Conservation (phyloP, 1,140 invertebrate species). For the Metopolophium dirhodum region DNA sequence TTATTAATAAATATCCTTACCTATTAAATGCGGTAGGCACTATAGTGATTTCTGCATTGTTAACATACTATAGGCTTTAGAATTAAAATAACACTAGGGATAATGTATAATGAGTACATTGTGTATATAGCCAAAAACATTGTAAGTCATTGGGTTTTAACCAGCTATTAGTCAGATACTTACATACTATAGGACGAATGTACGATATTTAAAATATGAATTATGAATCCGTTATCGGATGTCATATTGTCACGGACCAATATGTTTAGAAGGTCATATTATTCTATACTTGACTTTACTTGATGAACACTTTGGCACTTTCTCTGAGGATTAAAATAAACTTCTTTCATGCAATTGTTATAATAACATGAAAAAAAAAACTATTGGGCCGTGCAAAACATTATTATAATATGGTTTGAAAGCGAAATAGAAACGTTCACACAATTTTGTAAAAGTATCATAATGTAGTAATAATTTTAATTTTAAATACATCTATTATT, state of each 20-base stretch:
- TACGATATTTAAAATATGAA: background rate
- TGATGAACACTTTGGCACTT: slow-evolving; percentile 29
- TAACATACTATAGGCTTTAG: background rate
- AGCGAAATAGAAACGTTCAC: slow-evolving; percentile 31
- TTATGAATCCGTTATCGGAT: background rate
- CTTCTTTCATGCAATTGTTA: slow-evolving; percentile 31
- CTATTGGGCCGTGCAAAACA: slow-evolving; percentile 41
- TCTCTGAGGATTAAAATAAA: slow-evolving; percentile 1
- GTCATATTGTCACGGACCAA: slow-evolving; percentile 1
- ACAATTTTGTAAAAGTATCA: slow-evolving; percentile 14
- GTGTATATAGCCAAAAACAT: background rate
- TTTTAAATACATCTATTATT: background rate
- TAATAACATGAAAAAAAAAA: slow-evolving; percentile 30
- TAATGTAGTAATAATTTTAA: background rate
- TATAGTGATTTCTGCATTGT: background rate
- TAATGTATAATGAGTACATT: background rate
- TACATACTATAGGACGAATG: background rate
- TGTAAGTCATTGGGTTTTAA: slow-evolving; percentile 31
- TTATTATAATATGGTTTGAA: slow-evolving; percentile 29
- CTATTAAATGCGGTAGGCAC: background rate
- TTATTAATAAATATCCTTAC: background rate
- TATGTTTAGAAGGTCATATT: slow-evolving; percentile 23
- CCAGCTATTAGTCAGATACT: slow-evolving; percentile 4
- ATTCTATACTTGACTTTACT: slow-evolving; percentile 2
- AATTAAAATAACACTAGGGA: background rate